Conservation (phyloP, 2,888 invertebrate genomes). For the Silvanus unidentatus region DNA sequence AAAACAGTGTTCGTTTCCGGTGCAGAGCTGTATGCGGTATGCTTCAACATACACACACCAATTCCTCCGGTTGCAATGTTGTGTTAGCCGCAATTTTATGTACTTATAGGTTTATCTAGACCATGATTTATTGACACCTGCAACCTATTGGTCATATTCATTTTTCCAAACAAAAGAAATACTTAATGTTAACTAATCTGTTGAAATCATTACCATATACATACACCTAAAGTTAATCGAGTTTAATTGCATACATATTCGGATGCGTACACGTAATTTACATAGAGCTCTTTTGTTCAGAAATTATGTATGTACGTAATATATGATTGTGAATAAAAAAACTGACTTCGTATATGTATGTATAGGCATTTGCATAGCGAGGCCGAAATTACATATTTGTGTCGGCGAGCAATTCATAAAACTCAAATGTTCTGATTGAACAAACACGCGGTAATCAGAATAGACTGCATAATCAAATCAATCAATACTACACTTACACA, state of each 20-base stretch:
- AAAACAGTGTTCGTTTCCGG: slow-evolving; percentile 8
- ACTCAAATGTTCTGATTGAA: slow-evolving; percentile 26
- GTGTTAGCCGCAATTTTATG: slow-evolving; percentile 14
- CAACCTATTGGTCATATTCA: neutral
- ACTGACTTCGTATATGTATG: too few species aligned
- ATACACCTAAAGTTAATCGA: too few species aligned
- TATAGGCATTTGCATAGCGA: slow-evolving; percentile 1
- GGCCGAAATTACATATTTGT: slow-evolving; percentile 1
- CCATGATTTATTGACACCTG: slow-evolving; percentile 12
- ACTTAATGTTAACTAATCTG: too few species aligned
- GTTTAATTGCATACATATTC: too few species aligned
- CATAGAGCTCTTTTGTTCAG: too few species aligned
- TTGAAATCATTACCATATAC: too few species aligned
- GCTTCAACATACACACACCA: slow-evolving; percentile 5
- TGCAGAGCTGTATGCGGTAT: slow-evolving; percentile 11
- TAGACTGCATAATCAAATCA: slow-evolving; percentile 31
- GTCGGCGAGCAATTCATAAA: slow-evolving; percentile 18
- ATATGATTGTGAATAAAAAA: too few species aligned
- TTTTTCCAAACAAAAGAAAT: neutral
- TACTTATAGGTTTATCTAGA: slow-evolving; percentile 16
- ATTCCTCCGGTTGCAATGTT: slow-evolving; percentile 13
- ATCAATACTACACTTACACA: slow-evolving; percentile 33
- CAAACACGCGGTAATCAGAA: slow-evolving; percentile 27
- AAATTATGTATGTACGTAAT: too few species aligned
- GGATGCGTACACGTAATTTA: too few species aligned